Evolutionary conservation across 1,140 invertebrate genomes (phyloP).

Genomic region (Calephelis virginiensis): DNA sequence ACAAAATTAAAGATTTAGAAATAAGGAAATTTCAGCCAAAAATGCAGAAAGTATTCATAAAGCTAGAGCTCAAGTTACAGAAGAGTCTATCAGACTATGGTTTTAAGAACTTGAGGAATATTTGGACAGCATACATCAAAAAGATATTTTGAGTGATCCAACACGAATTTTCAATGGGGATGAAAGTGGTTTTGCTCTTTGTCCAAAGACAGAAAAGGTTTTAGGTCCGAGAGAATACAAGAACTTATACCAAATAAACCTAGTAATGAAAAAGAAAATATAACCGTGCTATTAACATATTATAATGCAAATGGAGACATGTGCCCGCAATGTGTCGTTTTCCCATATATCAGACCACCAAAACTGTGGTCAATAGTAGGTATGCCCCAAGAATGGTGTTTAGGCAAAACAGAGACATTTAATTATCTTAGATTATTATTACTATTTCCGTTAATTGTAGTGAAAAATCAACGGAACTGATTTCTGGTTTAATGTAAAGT

Average conservation of each 20-base stretch:
- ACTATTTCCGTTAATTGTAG: too few relatives aligned
- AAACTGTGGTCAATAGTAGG: constrained; percentile 35
- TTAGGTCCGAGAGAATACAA: constrained; percentile 31
- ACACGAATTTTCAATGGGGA: constrained; percentile 49
- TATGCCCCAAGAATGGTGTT: constrained; percentile 46
- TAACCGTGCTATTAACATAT: too few relatives aligned
- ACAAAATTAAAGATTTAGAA: constrained; percentile 27
- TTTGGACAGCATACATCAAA: constrained; percentile 27
- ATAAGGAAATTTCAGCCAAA: constrained; percentile 55
- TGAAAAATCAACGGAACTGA: too few relatives aligned
- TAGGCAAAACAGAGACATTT: constrained; percentile 47
- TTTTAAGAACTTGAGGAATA: constrained; percentile 31
- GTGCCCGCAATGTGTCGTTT: constrained; percentile 47
- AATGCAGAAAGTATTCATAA: constrained; percentile 88
- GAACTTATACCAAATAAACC: constrained; percentile 39
- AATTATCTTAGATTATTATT: too few relatives aligned
- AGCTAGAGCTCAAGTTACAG: constrained; percentile 31
- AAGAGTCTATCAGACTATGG: constrained; percentile 33
- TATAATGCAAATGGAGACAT: too few relatives aligned
- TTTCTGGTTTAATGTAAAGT: background rate
- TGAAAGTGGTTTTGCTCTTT: constrained; percentile 49
- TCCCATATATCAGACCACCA: constrained; percentile 31
- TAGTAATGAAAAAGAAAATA: constrained; percentile 31
- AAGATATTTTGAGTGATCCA: constrained; percentile 43
- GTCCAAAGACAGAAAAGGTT: constrained; percentile 48